Evolutionary conservation across 1,140 invertebrate genomes (phyloP), one percentile per base, ranked within the genome.

Genomic region (Episyrphus balteatus): DNA sequence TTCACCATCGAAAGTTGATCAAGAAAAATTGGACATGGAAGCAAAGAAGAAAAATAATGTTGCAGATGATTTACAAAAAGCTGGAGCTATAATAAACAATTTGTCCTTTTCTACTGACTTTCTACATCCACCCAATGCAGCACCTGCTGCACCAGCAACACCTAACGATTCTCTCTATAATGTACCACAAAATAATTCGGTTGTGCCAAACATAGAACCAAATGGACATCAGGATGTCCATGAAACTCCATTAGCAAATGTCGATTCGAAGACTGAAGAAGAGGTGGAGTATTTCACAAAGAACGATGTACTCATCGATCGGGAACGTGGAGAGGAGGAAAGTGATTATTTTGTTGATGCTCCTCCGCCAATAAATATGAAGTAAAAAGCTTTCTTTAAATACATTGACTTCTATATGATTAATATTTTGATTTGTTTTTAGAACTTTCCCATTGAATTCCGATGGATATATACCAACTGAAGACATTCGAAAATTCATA

Each of bases 111-210:
- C 47, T 33, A 37, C 47, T 12, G 44, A 52, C 19, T 49, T 49
- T 21, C 13, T 33, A 15, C 42, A 42, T 43, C 10, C 19, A 12
- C 15, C 15, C 34, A 49, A 19, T 37, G 44, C 17, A 42, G 12
- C 8, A 13, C n/a, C 36, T 5, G 21, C 8, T 3, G 21, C 21
- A 26, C 21, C 21, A 26, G 8, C 3, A 8, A 3, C 15, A 15
- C 44, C 26, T 11, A 17, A 33, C 7, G 54, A 53, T 1, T 54
- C 57, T 13, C 14, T 74, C 13, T 77, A 78, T 48, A 75, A 77
- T 58, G 72, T 76, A 17, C 75, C 75, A 0, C 71, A 62, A 3
- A 75, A 73, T 49, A 75, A 75, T 51, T 67, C 62, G 36, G 66
- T 72, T 12, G 68, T 71, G 13, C 51, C 61, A 9, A 21, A 47